Evolutionary conservation across 2,888 invertebrate species (phyloP), one percentile per base, ranked within the genome.

Genomic region (Metacarcinus magister): DNA sequence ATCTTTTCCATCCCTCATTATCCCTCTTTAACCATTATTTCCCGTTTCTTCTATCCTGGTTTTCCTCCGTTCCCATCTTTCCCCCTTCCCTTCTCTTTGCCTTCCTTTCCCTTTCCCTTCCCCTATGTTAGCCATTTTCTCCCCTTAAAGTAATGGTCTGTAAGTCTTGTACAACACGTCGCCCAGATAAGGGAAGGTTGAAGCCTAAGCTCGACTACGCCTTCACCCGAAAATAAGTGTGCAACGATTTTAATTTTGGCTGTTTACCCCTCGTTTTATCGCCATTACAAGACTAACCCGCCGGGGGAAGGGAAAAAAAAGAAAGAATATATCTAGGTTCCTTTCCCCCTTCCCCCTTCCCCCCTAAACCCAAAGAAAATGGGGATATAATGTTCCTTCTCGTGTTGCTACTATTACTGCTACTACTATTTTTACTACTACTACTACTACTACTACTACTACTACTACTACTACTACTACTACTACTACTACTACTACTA

Each of bases 61-160:
- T 19, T 91, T 44, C 91, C 82, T 91, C n/a, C n/a, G n/a, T n/a
- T n/a, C n/a, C n/a, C 32, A 54, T 54, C n/a, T 60, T 48, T 39
- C 43, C 39, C 75, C 16, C 87, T 87, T 39, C 87, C 39, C 16
- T 87, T 39, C 39, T 16, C 10, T 87, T 87, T 39, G 8, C 87
- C 87, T 39, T 87, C 87, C 87, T n/a, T 87, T 87, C n/a, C n/a
- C n/a, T n/a, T n/a, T n/a, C 67, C 67, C 23, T 19, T 67, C 19
- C 67, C 67, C 19, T 67, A 16, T 87, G 87, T 87, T 32, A n/a
- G 87, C 87, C 87, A 87, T 87, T 87, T 87, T 87, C 87, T 87
- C 87, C 87, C 92, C 32, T 92, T 54, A 92, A 92, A 92, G 92
- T 92, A 92, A 92, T 92, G 92, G 92, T 28, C 48, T 32, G 92